Evolutionary conservation across 2,888 invertebrate species (phyloP).

Genomic region (Apamea anceps): DNA sequence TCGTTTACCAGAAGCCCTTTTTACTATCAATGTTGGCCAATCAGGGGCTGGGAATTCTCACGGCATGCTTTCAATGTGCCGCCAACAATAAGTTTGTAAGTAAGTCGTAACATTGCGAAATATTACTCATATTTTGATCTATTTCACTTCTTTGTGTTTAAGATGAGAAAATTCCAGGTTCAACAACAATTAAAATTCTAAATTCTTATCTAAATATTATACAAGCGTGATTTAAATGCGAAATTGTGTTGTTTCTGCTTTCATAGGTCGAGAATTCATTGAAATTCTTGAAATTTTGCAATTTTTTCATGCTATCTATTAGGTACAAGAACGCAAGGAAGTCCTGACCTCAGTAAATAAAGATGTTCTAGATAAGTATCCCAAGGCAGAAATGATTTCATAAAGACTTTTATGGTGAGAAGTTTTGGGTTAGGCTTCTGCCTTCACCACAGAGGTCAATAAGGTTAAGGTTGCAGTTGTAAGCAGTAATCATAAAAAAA

Average conservation of each 20-base stretch:
- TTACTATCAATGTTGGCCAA: slow-evolving; percentile 60
- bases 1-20: slow-evolving; percentile 63
- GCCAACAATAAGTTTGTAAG: slow-evolving; percentile 55
- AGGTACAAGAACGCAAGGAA: slow-evolving; percentile 43
- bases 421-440: slow-evolving; percentile 11
- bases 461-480: slow-evolving; percentile 39
- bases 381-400: not conserved
- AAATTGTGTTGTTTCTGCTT: slow-evolving; percentile 30
- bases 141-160: slow-evolving; percentile 58
- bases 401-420: not conserved
- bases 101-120: slow-evolving; percentile 53
- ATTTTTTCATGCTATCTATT: slow-evolving; percentile 5
- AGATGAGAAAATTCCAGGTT: slow-evolving; percentile 50
- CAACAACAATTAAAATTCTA: slow-evolving; percentile 32
- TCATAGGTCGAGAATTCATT: slow-evolving; percentile 2
- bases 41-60: slow-evolving; percentile 63
- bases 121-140: slow-evolving; percentile 61
- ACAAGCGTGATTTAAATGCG: slow-evolving; percentile 22
- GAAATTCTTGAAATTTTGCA: slow-evolving; percentile 11
- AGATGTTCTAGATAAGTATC: slow-evolving; percentile 41
- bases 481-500: slow-evolving; percentile 43
- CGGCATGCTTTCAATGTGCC: slow-evolving; percentile 60
- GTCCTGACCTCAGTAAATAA: slow-evolving; percentile 42
- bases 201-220: slow-evolving; percentile 26
- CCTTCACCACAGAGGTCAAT: slow-evolving; percentile 34